These are phyloP conservation scores for Scaptomyza hsui DNA, from an alignment of 1,140 invertebrate genomes.

Conservation along the genomic window DNA sequence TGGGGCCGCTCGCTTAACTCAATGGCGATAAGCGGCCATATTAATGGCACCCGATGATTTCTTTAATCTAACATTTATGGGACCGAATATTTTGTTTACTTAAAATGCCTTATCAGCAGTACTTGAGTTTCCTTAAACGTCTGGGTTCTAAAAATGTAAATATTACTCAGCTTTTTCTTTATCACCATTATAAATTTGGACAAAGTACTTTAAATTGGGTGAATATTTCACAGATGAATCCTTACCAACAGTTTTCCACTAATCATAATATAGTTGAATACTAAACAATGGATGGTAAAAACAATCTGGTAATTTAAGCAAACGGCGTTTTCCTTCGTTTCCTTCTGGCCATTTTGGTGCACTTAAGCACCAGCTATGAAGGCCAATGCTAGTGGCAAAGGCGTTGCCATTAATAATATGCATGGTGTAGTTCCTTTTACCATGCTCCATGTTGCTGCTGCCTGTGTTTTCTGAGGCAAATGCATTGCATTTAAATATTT, in stretches of 20 bases:
- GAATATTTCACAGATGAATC: no score
- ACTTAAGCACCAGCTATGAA: constrained; percentile 34
- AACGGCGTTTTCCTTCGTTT: constrained; percentile 14
- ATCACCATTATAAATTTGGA: no score
- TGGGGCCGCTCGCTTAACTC: constrained; percentile 11
- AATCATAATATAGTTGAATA: not conserved
- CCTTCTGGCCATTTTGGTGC: constrained; percentile 29
- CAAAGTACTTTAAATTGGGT: no score
- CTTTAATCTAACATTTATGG: constrained; percentile 20
- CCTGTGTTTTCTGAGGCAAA: constrained; percentile 38
- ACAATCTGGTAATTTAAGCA: constrained; percentile 4
- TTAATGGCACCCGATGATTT: constrained; percentile 13
- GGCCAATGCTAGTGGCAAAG: constrained; percentile 53
- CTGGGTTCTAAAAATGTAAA: not conserved
- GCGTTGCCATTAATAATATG: constrained; percentile 48
- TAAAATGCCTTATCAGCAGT: constrained; percentile 19
- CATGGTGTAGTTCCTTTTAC: no score
- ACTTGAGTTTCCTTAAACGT: not conserved
- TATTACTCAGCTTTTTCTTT: not conserved
- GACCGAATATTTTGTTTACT: not conserved
- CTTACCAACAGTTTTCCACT: not conserved
- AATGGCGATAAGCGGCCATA: constrained; percentile 46
- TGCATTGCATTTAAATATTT: constrained; percentile 58
- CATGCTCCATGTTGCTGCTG: no score
- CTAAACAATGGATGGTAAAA: not conserved